phyloP scores from a whole-genome alignment of 2,888 invertebrate species.

The Sympetrum striolatum region DNA sequence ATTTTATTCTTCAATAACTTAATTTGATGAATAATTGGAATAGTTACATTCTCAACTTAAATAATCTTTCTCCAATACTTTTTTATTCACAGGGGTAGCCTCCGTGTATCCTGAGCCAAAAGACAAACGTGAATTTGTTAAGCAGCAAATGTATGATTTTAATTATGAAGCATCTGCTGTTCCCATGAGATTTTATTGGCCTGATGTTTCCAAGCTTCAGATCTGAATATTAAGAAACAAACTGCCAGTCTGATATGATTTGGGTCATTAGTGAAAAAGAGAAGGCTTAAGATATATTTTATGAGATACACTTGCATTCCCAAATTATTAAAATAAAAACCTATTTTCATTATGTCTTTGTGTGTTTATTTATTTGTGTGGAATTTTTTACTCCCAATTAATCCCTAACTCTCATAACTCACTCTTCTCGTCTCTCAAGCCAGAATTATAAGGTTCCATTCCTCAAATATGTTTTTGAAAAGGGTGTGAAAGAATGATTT shows the following conservation, averaged over 20 bases:
- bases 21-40: too few relatives aligned
- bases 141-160: slow-evolving; percentile 77
- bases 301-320: background rate
- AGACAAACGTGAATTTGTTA: slow-evolving; percentile 74
- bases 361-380: background rate
- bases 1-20: too few relatives aligned
- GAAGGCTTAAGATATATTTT: background rate
- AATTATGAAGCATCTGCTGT: slow-evolving; percentile 76
- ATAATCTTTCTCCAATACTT: slow-evolving; percentile 45
- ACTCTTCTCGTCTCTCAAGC: too few relatives aligned
- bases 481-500: too few relatives aligned
- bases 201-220: slow-evolving; percentile 49
- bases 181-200: slow-evolving; percentile 66
- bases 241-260: background rate
- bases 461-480: too few relatives aligned
- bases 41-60: background rate
- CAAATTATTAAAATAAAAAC: background rate
- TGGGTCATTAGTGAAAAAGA: background rate
- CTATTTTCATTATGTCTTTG: background rate
- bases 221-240: background rate
- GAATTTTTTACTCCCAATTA: background rate
- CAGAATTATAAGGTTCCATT: too few relatives aligned
- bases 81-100: slow-evolving; percentile 66
- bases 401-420: too few relatives aligned
- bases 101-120: slow-evolving; percentile 86